Evolutionary conservation across 2,113 vertebrate species (phyloP), one percentile per base, ranked within the genome.

Genomic region (Turdus rufiventris): DNA sequence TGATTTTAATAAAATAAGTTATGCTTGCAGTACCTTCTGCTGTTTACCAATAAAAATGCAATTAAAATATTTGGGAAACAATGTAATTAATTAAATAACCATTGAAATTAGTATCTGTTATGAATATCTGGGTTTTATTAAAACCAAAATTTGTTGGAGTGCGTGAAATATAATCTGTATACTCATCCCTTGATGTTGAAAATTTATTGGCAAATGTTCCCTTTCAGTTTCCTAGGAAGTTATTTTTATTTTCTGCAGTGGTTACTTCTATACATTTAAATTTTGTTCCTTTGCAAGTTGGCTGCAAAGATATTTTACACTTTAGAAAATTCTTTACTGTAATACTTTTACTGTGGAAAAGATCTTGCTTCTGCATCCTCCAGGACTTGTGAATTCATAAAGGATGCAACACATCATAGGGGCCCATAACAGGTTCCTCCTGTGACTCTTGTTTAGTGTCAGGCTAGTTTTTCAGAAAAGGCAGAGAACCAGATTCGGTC

Each of bases 1-100:
- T 92, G 58, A 31, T 79, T 94, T 96, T 91, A 94, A 82, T 95
- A 89, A 94, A 85, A 10, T 43, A 78, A 84, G 40, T 77, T 89
- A 45, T 42, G 26, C 34, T 85, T 87, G 43, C 54, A 76, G 45
- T 92, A 94, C 58, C 74, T 95, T 94, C 47, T 94, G 50, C 82
- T 91, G 47, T 72, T 95, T 93, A 88, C 74, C 33, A 72, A 21
- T 93, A 73, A 88, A 94, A 91, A 66, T 88, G 54, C 34, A 91
- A 79, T 94, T 92, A 60, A 94, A 94, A 57, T 91, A 79, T 74
- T 88, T 93, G 33, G 54, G 54, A 89, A 96, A 78, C 53, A 40
- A 40, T 65, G 70, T 62, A 72, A 79, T 88, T 82, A 87, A 75
- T 95, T 13, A 78, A 94, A 83, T 51, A 73, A 21, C 45, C 16